Percentiles rank a stretch among this genome's conserved stretches.
Evolutionary conservation across 92 coral and sea anemone genomes (phyloP).

Genomic region (Pocillopora grandis): DNA sequence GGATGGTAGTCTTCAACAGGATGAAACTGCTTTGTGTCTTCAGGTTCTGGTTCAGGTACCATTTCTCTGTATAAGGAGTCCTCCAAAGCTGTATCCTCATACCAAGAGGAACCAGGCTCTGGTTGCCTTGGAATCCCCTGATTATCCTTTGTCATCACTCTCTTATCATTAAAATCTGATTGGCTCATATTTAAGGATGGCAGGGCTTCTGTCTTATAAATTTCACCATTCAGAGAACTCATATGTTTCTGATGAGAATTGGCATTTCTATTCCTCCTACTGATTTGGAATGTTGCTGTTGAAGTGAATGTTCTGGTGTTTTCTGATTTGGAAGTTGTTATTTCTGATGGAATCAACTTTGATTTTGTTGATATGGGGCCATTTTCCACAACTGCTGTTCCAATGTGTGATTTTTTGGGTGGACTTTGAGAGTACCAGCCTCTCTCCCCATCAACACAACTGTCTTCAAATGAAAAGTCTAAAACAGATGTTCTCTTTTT

Average conservation of each 20-base stretch:
- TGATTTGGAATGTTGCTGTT: conserved; percentile 36
- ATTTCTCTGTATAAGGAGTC: conserved; percentile 25
- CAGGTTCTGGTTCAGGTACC: conserved; percentile 56
- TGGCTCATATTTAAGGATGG: conserved; percentile 2
- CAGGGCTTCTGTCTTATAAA: neutral
- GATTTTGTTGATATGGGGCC: neutral
- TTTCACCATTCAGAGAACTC: neutral
- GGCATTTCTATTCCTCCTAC: neutral
- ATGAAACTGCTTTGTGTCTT: neutral
- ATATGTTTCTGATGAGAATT: neutral
- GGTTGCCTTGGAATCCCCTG: neutral
- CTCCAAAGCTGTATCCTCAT: conserved; percentile 12
- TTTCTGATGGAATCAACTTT: conserved; percentile 7
- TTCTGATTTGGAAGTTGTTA: neutral
- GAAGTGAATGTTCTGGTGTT: conserved; percentile 14
- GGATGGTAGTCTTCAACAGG: neutral
- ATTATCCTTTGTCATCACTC: neutral
- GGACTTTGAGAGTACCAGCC: neutral
- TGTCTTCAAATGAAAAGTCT: conserved; percentile 25
- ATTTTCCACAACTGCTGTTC: neutral
- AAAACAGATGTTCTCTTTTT: conserved; percentile 1
- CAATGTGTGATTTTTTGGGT: neutral
- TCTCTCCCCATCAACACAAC: neutral
- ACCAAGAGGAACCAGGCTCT: neutral
- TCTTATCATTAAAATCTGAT: neutral